These are phyloP conservation scores for Cotesia glomerata DNA, from an alignment of 1,140 invertebrate genomes.

Conservation along the genomic window DNA sequence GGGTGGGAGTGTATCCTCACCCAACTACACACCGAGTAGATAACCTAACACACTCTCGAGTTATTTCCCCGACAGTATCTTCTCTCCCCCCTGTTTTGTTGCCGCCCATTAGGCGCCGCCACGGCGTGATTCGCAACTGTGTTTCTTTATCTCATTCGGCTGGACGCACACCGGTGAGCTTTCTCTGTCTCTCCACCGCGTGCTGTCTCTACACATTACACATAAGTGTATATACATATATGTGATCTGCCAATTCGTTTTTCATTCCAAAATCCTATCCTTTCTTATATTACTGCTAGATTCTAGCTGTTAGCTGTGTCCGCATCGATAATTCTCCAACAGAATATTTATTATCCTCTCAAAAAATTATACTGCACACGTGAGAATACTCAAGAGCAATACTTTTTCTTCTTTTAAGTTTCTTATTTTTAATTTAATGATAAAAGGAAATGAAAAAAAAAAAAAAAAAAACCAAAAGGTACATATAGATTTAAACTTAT, in stretches of 20 bases:
- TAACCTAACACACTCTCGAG: neutral
- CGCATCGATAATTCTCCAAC: slow-evolving; percentile 9
- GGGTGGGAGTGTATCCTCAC: slow-evolving; percentile 18
- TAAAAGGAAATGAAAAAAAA: no score
- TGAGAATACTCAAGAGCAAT: neutral
- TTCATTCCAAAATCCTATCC: slow-evolving; percentile 1
- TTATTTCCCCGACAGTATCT: slow-evolving; percentile 25
- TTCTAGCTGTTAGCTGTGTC: neutral
- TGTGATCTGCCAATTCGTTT: slow-evolving; percentile 20
- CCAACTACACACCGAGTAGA: no score
- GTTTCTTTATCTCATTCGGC: slow-evolving; percentile 55
- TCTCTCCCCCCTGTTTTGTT: slow-evolving; percentile 49
- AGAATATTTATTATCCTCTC: neutral
- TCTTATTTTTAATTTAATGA: no score
- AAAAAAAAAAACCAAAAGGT: no score
- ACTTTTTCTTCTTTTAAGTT: neutral
- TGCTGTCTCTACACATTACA: neutral
- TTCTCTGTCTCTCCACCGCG: slow-evolving; percentile 3
- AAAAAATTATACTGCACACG: neutral
- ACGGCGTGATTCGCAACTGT: slow-evolving; percentile 61
- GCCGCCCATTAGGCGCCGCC: slow-evolving; percentile 62
- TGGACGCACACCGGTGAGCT: slow-evolving; percentile 14
- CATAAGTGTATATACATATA: neutral
- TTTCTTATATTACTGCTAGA: no score
- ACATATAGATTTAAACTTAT: no score